Percentiles rank a stretch among this genome's conserved stretches.
Evolutionary conservation across 2,797 vertebrate species (phyloP).

Genomic region (Sciurus carolinensis): DNA sequence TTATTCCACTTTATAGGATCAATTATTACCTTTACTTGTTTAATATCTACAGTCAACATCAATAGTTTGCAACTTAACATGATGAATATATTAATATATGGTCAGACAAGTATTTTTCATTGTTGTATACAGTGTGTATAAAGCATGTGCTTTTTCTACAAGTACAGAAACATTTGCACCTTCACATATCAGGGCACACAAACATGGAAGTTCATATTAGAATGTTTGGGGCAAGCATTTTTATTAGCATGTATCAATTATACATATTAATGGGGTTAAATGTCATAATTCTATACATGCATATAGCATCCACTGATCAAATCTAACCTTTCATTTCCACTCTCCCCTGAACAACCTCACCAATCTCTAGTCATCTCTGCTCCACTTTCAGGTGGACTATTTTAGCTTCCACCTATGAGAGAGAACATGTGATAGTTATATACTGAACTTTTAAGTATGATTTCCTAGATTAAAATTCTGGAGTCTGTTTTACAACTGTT

Average conservation of each 20-base stretch:
- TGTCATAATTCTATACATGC: background rate
- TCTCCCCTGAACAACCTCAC: fast-evolving
- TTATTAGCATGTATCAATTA: too few species aligned
- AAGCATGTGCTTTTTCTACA: background rate
- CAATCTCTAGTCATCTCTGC: background rate
- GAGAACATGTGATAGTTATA: background rate
- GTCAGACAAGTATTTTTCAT: background rate
- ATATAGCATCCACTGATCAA: background rate
- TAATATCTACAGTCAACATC: background rate
- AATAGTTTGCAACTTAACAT: background rate
- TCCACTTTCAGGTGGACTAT: too few species aligned
- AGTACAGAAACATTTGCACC: background rate
- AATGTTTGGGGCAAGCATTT: background rate
- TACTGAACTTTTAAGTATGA: background rate
- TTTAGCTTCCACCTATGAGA: background rate
- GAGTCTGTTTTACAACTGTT: background rate
- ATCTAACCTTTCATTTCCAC: background rate
- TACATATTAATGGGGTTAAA: background rate
- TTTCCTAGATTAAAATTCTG: background rate
- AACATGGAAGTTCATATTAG: background rate
- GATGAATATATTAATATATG: too few species aligned
- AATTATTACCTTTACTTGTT: background rate
- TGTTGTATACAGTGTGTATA: background rate
- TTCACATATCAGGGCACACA: background rate
- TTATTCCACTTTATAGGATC: background rate